Evolutionary conservation across 2,113 vertebrate genomes (phyloP).

Genomic region (Danio rerio): GRCz12tu NC_133177.1:58906001-58906500

Average conservation of each 20-base stretch:
- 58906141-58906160: too few relatives aligned
- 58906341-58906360: constrained; percentile 22
- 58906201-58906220: too few relatives aligned
- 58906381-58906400: constrained; percentile 49
- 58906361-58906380: constrained; percentile 10
- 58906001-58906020: too few relatives aligned
- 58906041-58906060: too few relatives aligned
- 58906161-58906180: too few relatives aligned
- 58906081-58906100: too few relatives aligned
- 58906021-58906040: too few relatives aligned
- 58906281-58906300: neutral
- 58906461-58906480: constrained; percentile 61
- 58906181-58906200: too few relatives aligned
- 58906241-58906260: neutral
- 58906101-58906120: too few relatives aligned
- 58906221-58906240: too few relatives aligned
- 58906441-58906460: constrained; percentile 67
- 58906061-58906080: too few relatives aligned
- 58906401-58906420: constrained; percentile 48
- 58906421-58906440: constrained; percentile 73
- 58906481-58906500: constrained; percentile 77
- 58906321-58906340: neutral
- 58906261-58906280: neutral
- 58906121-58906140: too few relatives aligned
- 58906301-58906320: neutral